Evolutionary conservation across 2,888 invertebrate genomes (phyloP), one percentile per base, ranked within the genome.

Genomic region (Dynastes hyllus): DNA sequence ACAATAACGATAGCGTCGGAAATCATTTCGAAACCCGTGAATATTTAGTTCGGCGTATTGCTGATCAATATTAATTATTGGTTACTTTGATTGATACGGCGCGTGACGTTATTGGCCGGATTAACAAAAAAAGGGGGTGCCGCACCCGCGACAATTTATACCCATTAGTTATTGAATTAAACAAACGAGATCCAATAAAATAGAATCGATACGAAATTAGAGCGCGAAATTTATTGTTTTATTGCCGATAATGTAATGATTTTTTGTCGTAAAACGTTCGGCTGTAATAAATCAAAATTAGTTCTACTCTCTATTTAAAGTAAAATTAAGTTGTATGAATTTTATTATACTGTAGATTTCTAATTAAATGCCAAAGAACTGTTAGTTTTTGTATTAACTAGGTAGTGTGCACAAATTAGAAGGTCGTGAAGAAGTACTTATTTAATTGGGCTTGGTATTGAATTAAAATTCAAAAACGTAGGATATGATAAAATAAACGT

Each of bases 41-140:
- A 86, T 86, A 86, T 85, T 85, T 86, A 86, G 86, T 85, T 83
- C 84, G 82, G 82, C 83, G 82, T 85, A 82, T 81, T 58, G 81
- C 81, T 85, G 85, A 87, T 87, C 87, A 86, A 86, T 87, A 87
- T 86, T 87, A 87, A 87, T 87, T 87, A 86, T 86, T 85, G 85
- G 85, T 83, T 85, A 84, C 85, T 86, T 85, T 87, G 83, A 83
- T 82, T 83, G 83, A 83, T 83, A 82, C 81, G 79, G 78, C 81
- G 80, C 80, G 80, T 78, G 83, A 82, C 82, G 81, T 81, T 80
- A 82, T 83, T 82, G 82, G 81, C 78, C 51, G 67, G 75, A 78
- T 81, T 78, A 78, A 32, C 63, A 76, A 79, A 61, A 76, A 79
- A 61, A 61, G 73, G 58, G 61, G 73, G 73, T 61, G 76, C 79